Base-by-base conservation (phyloP, 2,113 vertebrate genomes). In the Ancistrus triradiatus region DNA sequence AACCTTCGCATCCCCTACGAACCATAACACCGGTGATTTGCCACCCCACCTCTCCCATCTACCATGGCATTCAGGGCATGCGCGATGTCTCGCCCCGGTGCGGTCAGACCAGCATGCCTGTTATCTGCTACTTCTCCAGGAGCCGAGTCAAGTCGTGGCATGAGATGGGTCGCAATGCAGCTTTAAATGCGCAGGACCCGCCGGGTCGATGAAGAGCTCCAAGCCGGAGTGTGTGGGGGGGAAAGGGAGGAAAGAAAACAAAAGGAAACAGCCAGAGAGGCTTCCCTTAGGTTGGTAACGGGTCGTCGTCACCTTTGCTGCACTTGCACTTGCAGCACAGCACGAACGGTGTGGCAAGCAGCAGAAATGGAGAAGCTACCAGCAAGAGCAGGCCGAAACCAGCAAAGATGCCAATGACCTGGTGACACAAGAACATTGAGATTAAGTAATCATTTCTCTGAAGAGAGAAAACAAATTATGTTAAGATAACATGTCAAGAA, bases 281-380 rank as follows among this genome's bases (percentile, higher is more conserved):
- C 44, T 7, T 35, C 19, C 69, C 72, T 81, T 95, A 98, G 75
- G 93, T 97, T 42, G 96, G 96, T 1, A 97, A 68, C 0, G 96
- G 95, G 80, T 98, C 96, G 4, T 98, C 96, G 2, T 98, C 96
- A 0, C 94, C 94, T 89, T 96, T 98, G 82, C 89, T 93, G 89
- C 94, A 98, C 69, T 98, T 98, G 84, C 95, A 98, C 72, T 97
- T 98, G 85, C 96, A 98, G 88, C 96, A 98, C 50, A 98, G 88
- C 19, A 98, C 91, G 63, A 98, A 97, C 0, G 96, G 96, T 1
- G 96, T 97, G 68, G 95, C 96, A 74, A 98, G 84, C 1, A 98
- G 88, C 76, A 98, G 90, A 78, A 98, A 97, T 1, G 96, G 96
- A 1, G 96, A 98, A 14, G 96, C 96, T 63, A 98, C 95, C 68